Evolutionary conservation across 2,888 invertebrate genomes (phyloP).

Genomic region (Leptinotarsa juncta): DNA sequence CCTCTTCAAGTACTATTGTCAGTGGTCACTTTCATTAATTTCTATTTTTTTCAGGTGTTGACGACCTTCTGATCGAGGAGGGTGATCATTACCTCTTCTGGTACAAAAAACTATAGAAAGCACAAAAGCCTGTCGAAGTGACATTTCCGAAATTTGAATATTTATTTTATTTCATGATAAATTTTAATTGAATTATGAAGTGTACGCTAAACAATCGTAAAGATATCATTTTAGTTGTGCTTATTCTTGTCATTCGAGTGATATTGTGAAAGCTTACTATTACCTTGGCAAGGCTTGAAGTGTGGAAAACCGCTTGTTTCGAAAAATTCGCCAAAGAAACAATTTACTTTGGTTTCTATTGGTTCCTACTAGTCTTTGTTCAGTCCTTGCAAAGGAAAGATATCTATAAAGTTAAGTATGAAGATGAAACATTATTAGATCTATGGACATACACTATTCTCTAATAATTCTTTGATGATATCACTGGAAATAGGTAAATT

Average conservation of each 20-base stretch:
- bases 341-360: no score
- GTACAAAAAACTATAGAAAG: conserved; percentile 88
- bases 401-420: no score
- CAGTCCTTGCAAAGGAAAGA: no score
- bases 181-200: not conserved
- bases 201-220: conserved; percentile 12
- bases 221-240: conserved; percentile 2
- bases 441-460: not conserved
- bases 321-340: not conserved
- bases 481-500: no score
- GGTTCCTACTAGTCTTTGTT: no score
- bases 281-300: conserved; percentile 9
- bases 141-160: not conserved
- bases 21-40: conserved; percentile 2
- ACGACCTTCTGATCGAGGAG: conserved; percentile 87
- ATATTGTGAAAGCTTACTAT: conserved; percentile 20
- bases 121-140: conserved; percentile 22
- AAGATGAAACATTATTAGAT: no score
- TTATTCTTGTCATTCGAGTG: conserved; percentile 18
- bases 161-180: not conserved
- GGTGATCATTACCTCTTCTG: conserved; percentile 92
- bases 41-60: conserved; percentile 77
- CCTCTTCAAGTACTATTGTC: no score
- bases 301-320: not conserved
- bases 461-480: not conserved